Conservation (phyloP, 2,797 vertebrate species). For the Aulostomus chinensis region DNA sequence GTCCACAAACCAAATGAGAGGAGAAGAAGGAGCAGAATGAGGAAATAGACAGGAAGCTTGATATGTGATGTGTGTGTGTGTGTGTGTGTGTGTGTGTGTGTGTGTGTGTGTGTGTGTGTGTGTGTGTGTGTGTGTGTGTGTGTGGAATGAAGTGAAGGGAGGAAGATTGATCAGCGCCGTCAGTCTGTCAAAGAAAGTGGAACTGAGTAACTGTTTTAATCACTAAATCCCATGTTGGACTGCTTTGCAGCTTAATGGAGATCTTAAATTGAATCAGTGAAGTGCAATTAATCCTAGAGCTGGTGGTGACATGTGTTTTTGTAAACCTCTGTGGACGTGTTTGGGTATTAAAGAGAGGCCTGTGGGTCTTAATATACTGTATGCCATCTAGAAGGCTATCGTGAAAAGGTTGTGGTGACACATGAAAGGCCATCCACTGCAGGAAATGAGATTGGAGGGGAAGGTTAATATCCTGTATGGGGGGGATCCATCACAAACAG, state of each 20-base stretch:
- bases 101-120: too few relatives aligned
- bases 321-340: conserved; percentile 9
- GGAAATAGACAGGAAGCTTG: conserved; percentile 24
- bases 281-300: conserved; percentile 34
- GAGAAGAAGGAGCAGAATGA: conserved; percentile 36
- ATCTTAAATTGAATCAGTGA: conserved; percentile 16
- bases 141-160: conserved; percentile 10
- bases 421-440: conserved; percentile 71
- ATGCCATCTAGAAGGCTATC: conserved; percentile 22
- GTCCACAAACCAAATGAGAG: conserved; percentile 39
- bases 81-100: too few relatives aligned
- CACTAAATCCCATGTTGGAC: conserved; percentile 34
- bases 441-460: conserved; percentile 74
- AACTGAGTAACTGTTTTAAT: conserved; percentile 57
- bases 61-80: too few relatives aligned
- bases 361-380: conserved; percentile 21
- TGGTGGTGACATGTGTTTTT: conserved; percentile 27
- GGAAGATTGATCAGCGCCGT: conserved; percentile 50
- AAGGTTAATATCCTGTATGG: conserved; percentile 77
- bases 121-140: conserved; percentile 20
- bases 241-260: conserved; percentile 24
- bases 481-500: conserved; percentile 32
- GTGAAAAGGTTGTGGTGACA: conserved; percentile 68
- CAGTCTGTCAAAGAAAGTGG: conserved; percentile 45
- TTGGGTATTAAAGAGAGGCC: conserved; percentile 12